These are phyloP conservation scores for Trisateles emortualis DNA, from an alignment of 2,888 invertebrate genomes.

Conservation along the genomic window DNA sequence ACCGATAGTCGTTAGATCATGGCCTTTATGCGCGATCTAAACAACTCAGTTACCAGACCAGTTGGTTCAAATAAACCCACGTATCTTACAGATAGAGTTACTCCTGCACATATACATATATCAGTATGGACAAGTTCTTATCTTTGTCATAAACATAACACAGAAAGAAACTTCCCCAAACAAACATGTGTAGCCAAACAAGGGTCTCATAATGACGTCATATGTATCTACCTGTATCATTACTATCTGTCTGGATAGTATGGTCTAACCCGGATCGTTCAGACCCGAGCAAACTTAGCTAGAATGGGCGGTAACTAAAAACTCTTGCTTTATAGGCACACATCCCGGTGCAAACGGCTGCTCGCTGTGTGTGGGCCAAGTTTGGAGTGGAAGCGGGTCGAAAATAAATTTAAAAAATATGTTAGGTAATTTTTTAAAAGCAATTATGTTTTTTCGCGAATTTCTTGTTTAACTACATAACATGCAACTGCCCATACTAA, in stretches of 20 bases:
- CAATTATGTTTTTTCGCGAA: too few species aligned
- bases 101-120: too few species aligned
- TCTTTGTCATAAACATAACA: background rate
- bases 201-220: slow-evolving; percentile 43
- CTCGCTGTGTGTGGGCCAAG: slow-evolving; percentile 36
- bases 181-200: slow-evolving; percentile 14
- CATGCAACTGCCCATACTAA: too few species aligned
- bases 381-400: slow-evolving; percentile 27
- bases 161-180: slow-evolving; percentile 10
- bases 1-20: too few species aligned
- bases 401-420: slow-evolving; percentile 22
- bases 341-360: slow-evolving; percentile 55
- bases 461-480: too few species aligned
- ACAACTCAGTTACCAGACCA: too few species aligned
- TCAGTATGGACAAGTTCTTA: too few species aligned
- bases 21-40: too few species aligned
- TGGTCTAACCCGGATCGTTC: slow-evolving; percentile 45
- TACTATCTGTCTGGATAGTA: slow-evolving; percentile 37
- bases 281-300: slow-evolving; percentile 53
- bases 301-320: slow-evolving; percentile 66
- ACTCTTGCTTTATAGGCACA: slow-evolving; percentile 60
- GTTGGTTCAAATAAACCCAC: too few species aligned
- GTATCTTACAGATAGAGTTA: too few species aligned
- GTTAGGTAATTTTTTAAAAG: background rate
- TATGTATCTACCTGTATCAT: slow-evolving; percentile 34